Evolutionary conservation across 2,113 vertebrate genomes (phyloP), one percentile per base, ranked within the genome.

Genomic region (Barbus barbus): DNA sequence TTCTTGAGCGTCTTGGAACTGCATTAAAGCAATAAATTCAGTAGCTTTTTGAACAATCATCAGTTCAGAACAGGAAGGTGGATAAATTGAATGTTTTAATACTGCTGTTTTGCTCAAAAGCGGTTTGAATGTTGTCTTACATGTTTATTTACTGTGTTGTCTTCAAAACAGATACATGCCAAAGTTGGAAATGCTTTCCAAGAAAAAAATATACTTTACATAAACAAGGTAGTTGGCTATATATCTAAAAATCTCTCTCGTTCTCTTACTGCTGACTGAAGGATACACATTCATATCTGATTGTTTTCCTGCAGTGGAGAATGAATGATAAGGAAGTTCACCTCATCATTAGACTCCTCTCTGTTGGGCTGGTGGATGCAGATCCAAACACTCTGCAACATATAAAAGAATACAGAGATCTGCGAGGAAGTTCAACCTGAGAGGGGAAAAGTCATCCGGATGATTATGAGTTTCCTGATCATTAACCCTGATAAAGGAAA

Each of bases 351-450:
- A 92, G 44, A 87, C 92, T 95, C 84, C 90, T 95, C 36, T 93
- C 93, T 0, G 84, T 89, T 33, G 94, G 94, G 67, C 75, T 95
- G 88, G 94, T 95, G 84, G 94, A 95, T 28, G 93, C 93, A 2
- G 94, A 95, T 84, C 93, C 94, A 11, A 88, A 93, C 89, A 93
- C 92, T 69, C 89, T 95, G 61, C 92, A 95, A 9, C 94, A 94
- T 44, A 91, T 95, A 0, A 95, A 94, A 89, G 91, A 89, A 83
- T 94, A 90, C 91, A 89, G 94, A 85, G 94, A 95, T 72, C 58
- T 94, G 31, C 67, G 77, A 3, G 80, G 87, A 41, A 89, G 87
- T 90, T 7, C 78, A 8, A 18, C 77, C 14, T 84, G 72, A 86
- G 44, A 69, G 28, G 48, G 73, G 73, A 75, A 75, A 24, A 20